These are phyloP conservation scores for Leptinotarsa tumamoca DNA, from an alignment of 2,888 invertebrate genomes.

Conservation along the genomic window DNA sequence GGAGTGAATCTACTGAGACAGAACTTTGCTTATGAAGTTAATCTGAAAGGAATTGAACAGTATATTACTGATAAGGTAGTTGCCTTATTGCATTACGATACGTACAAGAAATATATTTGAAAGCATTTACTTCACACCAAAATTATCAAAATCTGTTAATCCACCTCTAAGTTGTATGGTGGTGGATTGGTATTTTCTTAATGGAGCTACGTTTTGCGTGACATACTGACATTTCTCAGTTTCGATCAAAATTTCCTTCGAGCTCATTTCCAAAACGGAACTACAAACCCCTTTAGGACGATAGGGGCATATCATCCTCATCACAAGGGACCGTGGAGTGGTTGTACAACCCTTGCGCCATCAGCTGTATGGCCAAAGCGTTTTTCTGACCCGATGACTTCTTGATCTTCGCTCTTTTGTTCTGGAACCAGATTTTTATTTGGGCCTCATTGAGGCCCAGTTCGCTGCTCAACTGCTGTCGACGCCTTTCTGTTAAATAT, in stretches of 20 bases:
- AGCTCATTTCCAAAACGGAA: not conserved
- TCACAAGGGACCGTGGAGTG: slow-evolving; percentile 77
- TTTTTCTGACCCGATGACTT: slow-evolving; percentile 88
- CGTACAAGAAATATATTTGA: too few species aligned
- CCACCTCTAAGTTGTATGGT: too few species aligned
- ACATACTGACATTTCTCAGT: not conserved
- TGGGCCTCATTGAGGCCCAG: slow-evolving; percentile 95
- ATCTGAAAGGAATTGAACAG: too few species aligned
- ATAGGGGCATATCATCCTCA: slow-evolving; percentile 67
- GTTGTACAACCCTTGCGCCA: slow-evolving; percentile 95
- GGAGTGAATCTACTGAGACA: too few species aligned
- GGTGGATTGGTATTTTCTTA: not conserved
- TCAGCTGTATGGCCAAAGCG: slow-evolving; percentile 87
- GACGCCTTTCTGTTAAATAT: slow-evolving; percentile 90
- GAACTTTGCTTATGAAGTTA: too few species aligned
- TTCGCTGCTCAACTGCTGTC: slow-evolving; percentile 91
- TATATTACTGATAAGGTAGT: too few species aligned
- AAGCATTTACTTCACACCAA: too few species aligned
- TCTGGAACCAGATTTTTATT: slow-evolving; percentile 98
- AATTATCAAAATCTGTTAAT: too few species aligned
- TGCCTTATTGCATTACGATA: too few species aligned
- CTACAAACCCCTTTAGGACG: slow-evolving; percentile 40
- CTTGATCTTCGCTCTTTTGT: slow-evolving; percentile 96
- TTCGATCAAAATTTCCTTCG: not conserved
- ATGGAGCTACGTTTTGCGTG: not conserved